Evolutionary conservation across 2,797 vertebrate genomes (phyloP).

Genomic region (Anniella stebbinsi): DNA sequence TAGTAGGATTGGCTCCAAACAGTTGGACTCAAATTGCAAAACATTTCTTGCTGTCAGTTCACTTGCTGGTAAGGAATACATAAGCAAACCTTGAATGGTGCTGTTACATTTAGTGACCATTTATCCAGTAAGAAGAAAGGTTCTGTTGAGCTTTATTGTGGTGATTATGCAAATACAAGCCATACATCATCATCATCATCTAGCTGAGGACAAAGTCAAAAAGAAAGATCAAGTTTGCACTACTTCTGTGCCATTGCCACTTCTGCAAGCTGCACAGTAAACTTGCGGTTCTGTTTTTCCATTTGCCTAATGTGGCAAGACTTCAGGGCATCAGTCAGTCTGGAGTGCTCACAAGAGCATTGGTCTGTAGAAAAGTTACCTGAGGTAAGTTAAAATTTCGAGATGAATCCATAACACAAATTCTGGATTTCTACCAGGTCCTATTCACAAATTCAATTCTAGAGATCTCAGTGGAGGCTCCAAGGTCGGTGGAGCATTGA

Average conservation of each 20-base stretch:
- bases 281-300: neutral
- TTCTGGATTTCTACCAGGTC: neutral
- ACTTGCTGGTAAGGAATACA: conserved; percentile 49
- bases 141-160: conserved; percentile 56
- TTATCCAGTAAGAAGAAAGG: conserved; percentile 70
- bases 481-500: neutral
- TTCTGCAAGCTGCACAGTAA: neutral
- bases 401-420: neutral
- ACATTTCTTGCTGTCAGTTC: conserved; percentile 32
- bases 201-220: conserved; percentile 57
- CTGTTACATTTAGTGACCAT: conserved; percentile 69
- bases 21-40: conserved; percentile 5
- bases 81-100: conserved; percentile 68
- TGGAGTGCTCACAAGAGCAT: neutral
- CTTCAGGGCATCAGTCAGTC: neutral
- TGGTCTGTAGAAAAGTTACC: neutral
- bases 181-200: conserved; percentile 30
- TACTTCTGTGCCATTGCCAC: neutral
- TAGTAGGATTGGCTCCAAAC: conserved; percentile 23
- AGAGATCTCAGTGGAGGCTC: neutral
- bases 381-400: neutral
- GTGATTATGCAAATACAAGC: conserved; percentile 70
- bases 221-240: conserved; percentile 23
- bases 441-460: neutral
- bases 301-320: neutral